Evolutionary conservation across 2,797 vertebrate genomes (phyloP).

Genomic region (Holocentrus rufus): DNA sequence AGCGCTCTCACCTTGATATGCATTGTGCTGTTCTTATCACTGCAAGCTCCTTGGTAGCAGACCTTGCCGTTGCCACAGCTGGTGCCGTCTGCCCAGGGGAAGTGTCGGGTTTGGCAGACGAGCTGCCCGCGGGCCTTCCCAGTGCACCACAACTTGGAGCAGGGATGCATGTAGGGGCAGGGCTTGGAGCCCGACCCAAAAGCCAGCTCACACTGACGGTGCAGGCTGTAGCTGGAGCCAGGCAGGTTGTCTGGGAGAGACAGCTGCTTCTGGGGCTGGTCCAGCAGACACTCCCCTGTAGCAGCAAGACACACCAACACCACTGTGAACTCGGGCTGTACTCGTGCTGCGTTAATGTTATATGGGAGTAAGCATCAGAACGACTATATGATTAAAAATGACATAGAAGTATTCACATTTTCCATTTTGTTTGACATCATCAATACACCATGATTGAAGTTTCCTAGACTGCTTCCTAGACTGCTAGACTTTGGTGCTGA

Average conservation of each 20-base stretch:
- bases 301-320: slow-evolving; percentile 13
- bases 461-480: too few species aligned
- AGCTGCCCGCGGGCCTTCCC: slow-evolving; percentile 93
- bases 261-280: slow-evolving; percentile 91
- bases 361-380: too few species aligned
- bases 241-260: slow-evolving; percentile 89
- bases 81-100: slow-evolving; percentile 97
- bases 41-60: slow-evolving; percentile 88
- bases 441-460: too few species aligned
- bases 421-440: too few species aligned
- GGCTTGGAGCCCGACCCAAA: slow-evolving; percentile 93
- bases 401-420: too few species aligned
- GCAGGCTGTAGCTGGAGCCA: slow-evolving; percentile 88
- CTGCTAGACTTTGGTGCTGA: too few species aligned
- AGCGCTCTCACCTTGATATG: slow-evolving; percentile 84
- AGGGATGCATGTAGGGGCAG: slow-evolving; percentile 96
- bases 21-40: slow-evolving; percentile 84
- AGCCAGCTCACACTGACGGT: slow-evolving; percentile 94
- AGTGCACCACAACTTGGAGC: slow-evolving; percentile 96
- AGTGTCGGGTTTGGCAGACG: slow-evolving; percentile 96
- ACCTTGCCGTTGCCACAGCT: slow-evolving; percentile 86
- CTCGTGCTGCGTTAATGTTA: too few species aligned
- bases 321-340: neutral
- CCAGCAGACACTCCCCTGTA: slow-evolving; percentile 93
- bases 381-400: too few species aligned